Evolutionary conservation across 2,797 vertebrate species (phyloP), one percentile per base, ranked within the genome.

Genomic region (Hippocampus kuda): DNA sequence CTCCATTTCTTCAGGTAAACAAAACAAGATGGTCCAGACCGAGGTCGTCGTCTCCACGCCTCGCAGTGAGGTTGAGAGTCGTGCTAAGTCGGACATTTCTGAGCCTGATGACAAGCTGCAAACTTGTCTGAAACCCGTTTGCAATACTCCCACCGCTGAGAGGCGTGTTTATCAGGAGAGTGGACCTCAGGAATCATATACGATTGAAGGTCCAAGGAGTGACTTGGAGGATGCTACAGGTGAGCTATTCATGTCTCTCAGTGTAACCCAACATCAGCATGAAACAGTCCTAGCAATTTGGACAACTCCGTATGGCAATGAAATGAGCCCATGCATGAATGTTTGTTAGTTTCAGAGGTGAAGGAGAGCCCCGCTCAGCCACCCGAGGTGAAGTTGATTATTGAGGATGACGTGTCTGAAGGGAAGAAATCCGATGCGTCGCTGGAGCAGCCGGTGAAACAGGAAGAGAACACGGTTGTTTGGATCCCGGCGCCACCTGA

Each of bases 11-110:
- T 48, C 44, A 65, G 63, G 63, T 12, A 65, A 65, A 65, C 24
- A 18, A 18, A 65, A 65, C 63, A 65, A 65, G 63, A 48, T 65
- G 63, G 44, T 65, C 63, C 63, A 65, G 63, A 65, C 63, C 13
- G 63, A 65, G 24, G 15, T 48, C 4, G 24, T 48, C 13, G 2
- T 46, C 22, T 65, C 63, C 46, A 18, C 44, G n/a, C 24, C 63
- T 18, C 8, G 24, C 63, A 65, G 63, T 11, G 34, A 49, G 1
- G 7, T 10, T 20, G 63, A 65, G 5, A 48, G 24, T 65, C 63
- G 6, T 24, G 12, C 3, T 18, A 65, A 65, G 24, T 65, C 63
- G 24, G 63, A 48, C 1, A 3, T 27, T 4, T 65, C 63, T 0
- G 63, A 65, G 3, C 22, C n/a, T 27, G 44, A 49, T 3, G 63